Percentiles rank a stretch among this genome's conserved stretches.
phyloP scores from a whole-genome alignment of 2,113 vertebrate genomes.

The Podarcis cretensis region DNA sequence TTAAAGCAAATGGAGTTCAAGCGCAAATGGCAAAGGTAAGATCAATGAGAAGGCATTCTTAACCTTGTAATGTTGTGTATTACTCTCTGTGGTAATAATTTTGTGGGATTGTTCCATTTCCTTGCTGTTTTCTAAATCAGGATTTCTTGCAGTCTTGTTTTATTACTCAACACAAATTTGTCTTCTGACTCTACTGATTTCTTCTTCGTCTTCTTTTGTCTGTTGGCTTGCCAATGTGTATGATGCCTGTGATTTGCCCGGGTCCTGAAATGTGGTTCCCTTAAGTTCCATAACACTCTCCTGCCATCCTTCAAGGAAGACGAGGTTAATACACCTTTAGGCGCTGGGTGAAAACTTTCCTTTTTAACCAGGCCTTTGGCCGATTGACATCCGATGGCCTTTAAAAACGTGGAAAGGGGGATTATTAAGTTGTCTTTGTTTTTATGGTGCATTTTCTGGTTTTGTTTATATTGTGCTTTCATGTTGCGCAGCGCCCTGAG shows the following conservation, averaged over 20 bases:
- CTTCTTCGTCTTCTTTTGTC: not conserved
- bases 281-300: too few relatives aligned
- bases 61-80: not conserved
- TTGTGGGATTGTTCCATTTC: not conserved
- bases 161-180: not conserved
- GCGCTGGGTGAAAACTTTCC: too few relatives aligned
- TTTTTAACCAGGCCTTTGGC: too few relatives aligned
- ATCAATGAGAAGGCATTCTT: not conserved
- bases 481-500: too few relatives aligned
- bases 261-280: not conserved
- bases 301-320: too few relatives aligned
- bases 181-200: not conserved
- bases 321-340: too few relatives aligned
- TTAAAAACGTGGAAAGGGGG: too few relatives aligned
- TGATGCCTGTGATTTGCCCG: rapidly evolving
- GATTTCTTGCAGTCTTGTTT: not conserved
- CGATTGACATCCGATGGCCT: too few relatives aligned
- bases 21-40: constrained; percentile 99
- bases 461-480: too few relatives aligned
- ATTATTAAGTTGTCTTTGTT: too few relatives aligned
- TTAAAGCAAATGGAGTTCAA: constrained; percentile 97
- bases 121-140: constrained; percentile 2
- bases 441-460: too few relatives aligned
- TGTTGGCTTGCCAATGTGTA: not conserved
- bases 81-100: constrained; percentile 8